Base-by-base conservation (phyloP, 1,140 invertebrate genomes). In the Anastatus disparis region DNA sequence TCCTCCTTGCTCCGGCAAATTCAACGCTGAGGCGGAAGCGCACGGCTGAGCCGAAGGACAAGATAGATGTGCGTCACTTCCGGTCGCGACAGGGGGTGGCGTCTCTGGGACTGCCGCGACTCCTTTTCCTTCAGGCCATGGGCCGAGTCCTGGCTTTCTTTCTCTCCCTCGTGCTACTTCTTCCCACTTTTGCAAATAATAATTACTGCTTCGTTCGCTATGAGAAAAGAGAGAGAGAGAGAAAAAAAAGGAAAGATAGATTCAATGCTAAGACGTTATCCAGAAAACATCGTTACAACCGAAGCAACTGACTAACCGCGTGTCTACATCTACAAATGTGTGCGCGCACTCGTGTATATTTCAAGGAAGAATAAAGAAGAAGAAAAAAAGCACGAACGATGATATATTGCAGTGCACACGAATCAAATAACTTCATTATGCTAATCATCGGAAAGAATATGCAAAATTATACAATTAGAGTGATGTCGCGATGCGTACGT, bases 11-110 rank as follows among this genome's bases (percentile, higher is more conserved):
- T 17, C 12, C 40, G 52, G 12, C 52, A 29, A 44, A 72, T 53
- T 55, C 52, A 9, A 29, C 13, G 42, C 50, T 71, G 71, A 79
- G 77, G 77, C 82, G 82, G 81, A 83, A 84, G 79, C 80, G 79
- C 77, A 79, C 75, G 77, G 76, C 80, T 77, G 74, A 80, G 76
- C 71, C 77, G 76, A 76, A 75, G 70, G 77, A 77, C 77, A 83
- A 84, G 80, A 84, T 84, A 78, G 81, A 84, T 83, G 82, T 83
- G 81, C 81, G 79, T 83, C 79, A 83, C 82, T 84, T 84, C 83
- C 83, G 82, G 81, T 79, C 80, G 79, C 81, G 81, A 82, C 81
- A 79, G 80, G 81, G 79, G 81, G 77, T 84, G 81, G 82, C 83
- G 83, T 82, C 83, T 83, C 67, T 70, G 72, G 79, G 81, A 72